Evolutionary conservation across 2,888 invertebrate genomes (phyloP), one percentile per base, ranked within the genome.

Genomic region (Callyntrura guangdongensis): DNA sequence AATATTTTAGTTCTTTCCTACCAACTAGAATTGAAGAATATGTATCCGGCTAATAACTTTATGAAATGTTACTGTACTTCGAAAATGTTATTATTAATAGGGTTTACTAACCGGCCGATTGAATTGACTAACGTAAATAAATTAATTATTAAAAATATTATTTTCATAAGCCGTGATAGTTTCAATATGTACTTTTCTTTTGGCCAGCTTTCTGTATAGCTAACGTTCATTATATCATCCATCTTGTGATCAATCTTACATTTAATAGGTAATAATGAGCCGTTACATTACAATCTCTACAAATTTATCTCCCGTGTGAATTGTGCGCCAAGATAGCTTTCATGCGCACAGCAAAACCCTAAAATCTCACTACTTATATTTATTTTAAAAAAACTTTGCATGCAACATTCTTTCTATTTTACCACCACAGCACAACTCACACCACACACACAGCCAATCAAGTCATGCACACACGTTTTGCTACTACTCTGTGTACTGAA

Each of bases 101-200:
- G 79, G 67, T 85, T 84, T 64, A 89, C 89, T 89, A 89, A 89
- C 89, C 89, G 89, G 89, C 89, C 84, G 84, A 79, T 79, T 79
- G 61, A 69, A 89, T 84, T 89, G 84, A 89, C 77, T 83, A 61
- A 81, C 14, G 49, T 77, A n/a, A 77, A 79, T 79, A 79, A 79
- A 56, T 79, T 27, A 59, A 36, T 6, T n/a, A 59, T 79, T 56
- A 79, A 56, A 79, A 56, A 79, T 79, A 79, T 79, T 59, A 79
- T 56, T 36, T 36, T 56, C 77, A 77, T 53, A 49, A 77, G 49
- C 11, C 22, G 25, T 4, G 9, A 49, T 47, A 72, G 12, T 53
- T 69, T 67, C n/a, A 36, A 36, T 27, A 59, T 53, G 53, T 14
- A 53, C 14, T 14, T 59, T 59, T n/a, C 4, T 59, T 59, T n/a